Base-by-base conservation (phyloP, 2,113 vertebrate genomes). In the Baryphthengus martii region DNA sequence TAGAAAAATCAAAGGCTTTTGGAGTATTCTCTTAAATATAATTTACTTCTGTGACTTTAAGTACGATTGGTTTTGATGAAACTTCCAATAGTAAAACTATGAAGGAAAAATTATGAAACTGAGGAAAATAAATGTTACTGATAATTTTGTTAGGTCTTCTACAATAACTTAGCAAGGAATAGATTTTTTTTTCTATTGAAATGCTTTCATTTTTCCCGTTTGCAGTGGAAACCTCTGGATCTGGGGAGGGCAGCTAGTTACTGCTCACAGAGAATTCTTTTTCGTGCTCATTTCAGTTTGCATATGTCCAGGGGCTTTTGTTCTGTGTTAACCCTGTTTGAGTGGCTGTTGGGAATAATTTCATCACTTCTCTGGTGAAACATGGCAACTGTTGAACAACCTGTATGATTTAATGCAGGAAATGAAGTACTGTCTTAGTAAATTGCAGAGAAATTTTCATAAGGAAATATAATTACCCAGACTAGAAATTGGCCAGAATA, bases 401-500 rank as follows among this genome's bases (percentile, higher is more conserved):
- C 26, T 63, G 23, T 4, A 3, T 65, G 70, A 78, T 70, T 94
- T 49, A 66, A 82, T 62, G 3, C 62, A 93, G 91, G 93, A 95
- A 94, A 93, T 89, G 15, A 95, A 95, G 79, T 11, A 76, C 74
- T 84, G 81, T 78, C 93, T 88, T 88, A 10, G 31, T 85, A 61
- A 95, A 94, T 67, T 79, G 85, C 71, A 58, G 49, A 47, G 56
- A 88, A 76, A 81, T 83, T 76, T 79, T 91, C 13, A 0, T 76
- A 65, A 89, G 84, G 81, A 93, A 94, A 91, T 92, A 73, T 40
- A 82, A 91, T 95, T 89, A 95, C 45, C 56, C 45, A 10, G 49
- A 3, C 47, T 13, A 67, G 61, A 82, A 94, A 70, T 45, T 53
- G 58, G 66, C 53, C 70, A 33, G 72, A 58, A 77, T 16, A 65